Conservation (phyloP, 2,113 vertebrate species). For the Rhegmatorhina hoffmannsi region DNA sequence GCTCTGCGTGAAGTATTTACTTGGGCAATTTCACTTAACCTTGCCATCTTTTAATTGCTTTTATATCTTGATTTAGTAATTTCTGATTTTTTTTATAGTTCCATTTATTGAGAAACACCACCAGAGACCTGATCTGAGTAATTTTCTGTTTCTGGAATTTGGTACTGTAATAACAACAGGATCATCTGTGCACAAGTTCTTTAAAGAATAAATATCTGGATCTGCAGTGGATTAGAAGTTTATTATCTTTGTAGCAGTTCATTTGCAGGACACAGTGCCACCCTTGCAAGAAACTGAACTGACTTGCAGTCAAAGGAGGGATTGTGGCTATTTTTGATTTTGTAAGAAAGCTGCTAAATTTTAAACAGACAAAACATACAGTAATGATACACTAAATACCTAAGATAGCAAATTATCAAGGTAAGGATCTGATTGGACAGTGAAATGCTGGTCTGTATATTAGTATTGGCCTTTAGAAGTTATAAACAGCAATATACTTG, state of each 20-base stretch:
- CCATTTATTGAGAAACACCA: not conserved
- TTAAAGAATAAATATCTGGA: not conserved
- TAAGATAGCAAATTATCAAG: not conserved
- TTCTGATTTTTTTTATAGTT: not conserved
- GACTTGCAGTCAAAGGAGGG: not conserved
- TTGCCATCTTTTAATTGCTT: constrained; percentile 32
- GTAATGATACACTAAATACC: not conserved
- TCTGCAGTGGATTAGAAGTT: not conserved
- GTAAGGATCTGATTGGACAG: not conserved
- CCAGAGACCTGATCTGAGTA: not conserved
- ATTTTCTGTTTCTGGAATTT: constrained; percentile 13
- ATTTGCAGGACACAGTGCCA: not conserved
- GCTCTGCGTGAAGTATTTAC: not conserved
- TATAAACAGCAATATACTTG: not conserved
- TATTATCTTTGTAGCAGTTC: not conserved
- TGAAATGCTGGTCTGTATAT: not conserved
- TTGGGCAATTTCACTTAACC: constrained; percentile 33
- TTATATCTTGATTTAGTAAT: constrained; percentile 9
- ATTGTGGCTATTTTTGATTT: not conserved
- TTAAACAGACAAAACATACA: not conserved
- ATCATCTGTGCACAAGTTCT: not conserved
- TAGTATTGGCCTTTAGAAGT: not conserved
- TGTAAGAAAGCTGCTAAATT: not conserved
- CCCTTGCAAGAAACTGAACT: not conserved
- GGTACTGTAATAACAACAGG: not conserved